phyloP scores from a whole-genome alignment of 2,797 vertebrate genomes.

The Spinibarbus caldwelli region DNA sequence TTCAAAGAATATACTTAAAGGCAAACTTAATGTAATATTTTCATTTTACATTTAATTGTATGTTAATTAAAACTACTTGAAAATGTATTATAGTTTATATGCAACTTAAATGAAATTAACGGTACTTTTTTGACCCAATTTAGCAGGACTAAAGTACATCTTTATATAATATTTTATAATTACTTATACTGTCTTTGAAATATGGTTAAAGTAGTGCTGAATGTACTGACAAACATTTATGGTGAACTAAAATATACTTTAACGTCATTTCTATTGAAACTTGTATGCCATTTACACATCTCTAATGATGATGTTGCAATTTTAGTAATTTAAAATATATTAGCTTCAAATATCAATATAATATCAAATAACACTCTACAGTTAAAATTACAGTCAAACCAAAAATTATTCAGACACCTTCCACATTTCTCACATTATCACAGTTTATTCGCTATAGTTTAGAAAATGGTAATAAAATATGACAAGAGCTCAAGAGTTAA shows the following conservation, averaged over 20 bases:
- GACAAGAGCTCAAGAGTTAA: too few relatives aligned
- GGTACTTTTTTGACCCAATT: neutral
- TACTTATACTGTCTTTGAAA: too few relatives aligned
- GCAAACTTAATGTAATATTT: neutral
- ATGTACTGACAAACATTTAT: neutral
- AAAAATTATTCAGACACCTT: too few relatives aligned
- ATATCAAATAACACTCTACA: neutral
- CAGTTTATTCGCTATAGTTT: too few relatives aligned
- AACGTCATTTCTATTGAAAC: neutral
- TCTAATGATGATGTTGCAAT: neutral
- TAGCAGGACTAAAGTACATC: neutral
- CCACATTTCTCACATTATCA: too few relatives aligned
- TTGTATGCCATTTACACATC: neutral
- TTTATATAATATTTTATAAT: neutral
- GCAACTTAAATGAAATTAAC: neutral
- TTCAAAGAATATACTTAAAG: neutral
- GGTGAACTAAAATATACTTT: neutral
- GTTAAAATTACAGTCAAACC: too few relatives aligned
- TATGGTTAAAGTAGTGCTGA: neutral
- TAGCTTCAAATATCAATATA: neutral
- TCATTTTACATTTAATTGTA: neutral
- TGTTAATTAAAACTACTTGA: neutral
- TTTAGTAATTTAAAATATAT: neutral
- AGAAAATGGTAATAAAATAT: too few relatives aligned
- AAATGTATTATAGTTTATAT: neutral